Evolutionary conservation across 2,888 invertebrate species (phyloP).

Genomic region (Eueremaeus valkanovi): DNA sequence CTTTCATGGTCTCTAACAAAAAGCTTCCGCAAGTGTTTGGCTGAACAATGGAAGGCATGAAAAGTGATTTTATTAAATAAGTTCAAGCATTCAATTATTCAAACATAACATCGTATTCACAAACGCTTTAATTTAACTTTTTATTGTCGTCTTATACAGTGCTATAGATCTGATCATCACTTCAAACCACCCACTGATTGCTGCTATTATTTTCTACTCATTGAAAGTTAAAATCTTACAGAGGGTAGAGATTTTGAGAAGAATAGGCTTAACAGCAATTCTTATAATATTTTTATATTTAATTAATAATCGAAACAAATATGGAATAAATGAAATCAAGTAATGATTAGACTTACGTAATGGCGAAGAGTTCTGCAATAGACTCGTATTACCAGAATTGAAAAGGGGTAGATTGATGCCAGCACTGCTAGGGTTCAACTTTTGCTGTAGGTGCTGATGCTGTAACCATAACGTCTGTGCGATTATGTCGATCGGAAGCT

Average conservation of each 20-base stretch:
- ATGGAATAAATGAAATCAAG: neutral
- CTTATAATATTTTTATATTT: too few species aligned
- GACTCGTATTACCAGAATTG: neutral
- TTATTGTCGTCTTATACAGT: too few species aligned
- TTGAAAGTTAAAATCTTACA: too few species aligned
- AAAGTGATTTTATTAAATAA: neutral
- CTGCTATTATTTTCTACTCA: too few species aligned
- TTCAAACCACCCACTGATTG: too few species aligned
- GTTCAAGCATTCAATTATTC: neutral
- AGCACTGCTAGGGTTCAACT: neutral
- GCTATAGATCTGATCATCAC: too few species aligned
- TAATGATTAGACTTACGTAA: neutral
- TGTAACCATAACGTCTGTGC: constrained; percentile 5
- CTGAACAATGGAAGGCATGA: neutral
- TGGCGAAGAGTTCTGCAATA: neutral
- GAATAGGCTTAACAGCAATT: too few species aligned
- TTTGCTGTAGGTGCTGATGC: neutral
- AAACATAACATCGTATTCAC: too few species aligned
- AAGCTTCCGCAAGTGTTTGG: constrained; percentile 13
- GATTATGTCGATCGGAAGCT: neutral
- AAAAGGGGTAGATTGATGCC: neutral
- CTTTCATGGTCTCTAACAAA: neutral
- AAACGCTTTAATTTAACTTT: too few species aligned
- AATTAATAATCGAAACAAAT: too few species aligned
- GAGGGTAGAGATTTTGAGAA: too few species aligned